Evolutionary conservation across 2,797 vertebrate species (phyloP), one percentile per base, ranked within the genome.

Genomic region (Bovichtus variegatus): DNA sequence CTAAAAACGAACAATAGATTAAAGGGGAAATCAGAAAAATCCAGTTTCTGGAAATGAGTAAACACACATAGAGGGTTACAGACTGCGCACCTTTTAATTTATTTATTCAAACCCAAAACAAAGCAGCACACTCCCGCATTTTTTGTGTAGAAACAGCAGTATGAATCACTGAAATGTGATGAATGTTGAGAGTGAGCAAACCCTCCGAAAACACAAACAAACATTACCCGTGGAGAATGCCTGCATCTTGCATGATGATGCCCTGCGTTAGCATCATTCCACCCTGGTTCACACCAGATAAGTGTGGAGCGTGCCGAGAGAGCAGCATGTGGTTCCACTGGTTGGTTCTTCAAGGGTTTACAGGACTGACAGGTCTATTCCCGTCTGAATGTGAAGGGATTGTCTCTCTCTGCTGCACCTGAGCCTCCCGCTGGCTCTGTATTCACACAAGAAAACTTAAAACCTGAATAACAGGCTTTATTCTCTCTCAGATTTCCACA

Each of bases 331-430:
- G 88, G 89, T 92, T 92, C 90, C 88, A 71, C 75, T 82, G 87
- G 81, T 73, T 90, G 86, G 74, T 82, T 89, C 83, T 92, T 90
- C 74, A 66, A 89, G 86, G 77, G 61, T 86, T 87, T 81, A 47
- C 44, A 27, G 80, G 83, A 80, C 85, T 94, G 92, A 93, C 94
- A 92, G 89, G 88, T 92, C 84, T 88, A 89, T 91, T 94, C 90
- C 87, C 82, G 34, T 51, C 76, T 70, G 87, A 85, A 87, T 81
- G 80, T 66, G 78, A 57, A 74, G 64, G 89, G 81, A 91, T 90
- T 87, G 88, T 92, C 82, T 94, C 89, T 88, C 80, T 91, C 85
- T 85, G 83, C 79, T 91, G 90, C 93, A 93, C 89, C 91, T 92
- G 91, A 93, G 85, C 81, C 84, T 89, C 87, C 80, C 9, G 43